Evolutionary conservation across 2,113 vertebrate species (phyloP).

Genomic region (Mugil cephalus): DNA sequence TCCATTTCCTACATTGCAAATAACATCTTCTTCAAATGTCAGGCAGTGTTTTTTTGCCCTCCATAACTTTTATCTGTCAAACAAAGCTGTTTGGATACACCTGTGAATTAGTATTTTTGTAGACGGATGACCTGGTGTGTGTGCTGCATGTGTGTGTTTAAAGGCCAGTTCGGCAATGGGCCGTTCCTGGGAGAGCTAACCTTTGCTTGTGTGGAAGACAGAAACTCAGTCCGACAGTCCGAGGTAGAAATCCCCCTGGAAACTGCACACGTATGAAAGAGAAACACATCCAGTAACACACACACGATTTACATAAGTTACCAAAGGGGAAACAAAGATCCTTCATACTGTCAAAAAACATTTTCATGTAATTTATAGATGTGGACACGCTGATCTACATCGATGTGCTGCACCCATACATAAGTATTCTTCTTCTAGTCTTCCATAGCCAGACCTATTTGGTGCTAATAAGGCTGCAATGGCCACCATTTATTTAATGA

Average conservation of each 20-base stretch:
- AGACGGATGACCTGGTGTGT: background rate
- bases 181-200: conserved; percentile 60
- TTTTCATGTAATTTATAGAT: too few species aligned
- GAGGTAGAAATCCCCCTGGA: conserved; percentile 42
- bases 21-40: conserved; percentile 48
- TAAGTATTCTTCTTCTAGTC: too few species aligned
- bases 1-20: conserved; percentile 16
- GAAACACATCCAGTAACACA: background rate
- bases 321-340: background rate
- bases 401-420: too few species aligned
- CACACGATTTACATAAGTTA: conserved; percentile 1
- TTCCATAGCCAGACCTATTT: too few species aligned
- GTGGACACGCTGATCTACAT: too few species aligned
- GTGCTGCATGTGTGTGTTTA: conserved; percentile 16
- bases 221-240: conserved; percentile 49
- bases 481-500: too few species aligned
- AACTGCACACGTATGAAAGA: background rate
- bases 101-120: conserved; percentile 23
- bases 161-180: conserved; percentile 53
- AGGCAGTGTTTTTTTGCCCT: conserved; percentile 25
- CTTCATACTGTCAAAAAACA: conserved; percentile 3
- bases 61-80: conserved; percentile 29
- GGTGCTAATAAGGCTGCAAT: too few species aligned
- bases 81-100: conserved; percentile 30
- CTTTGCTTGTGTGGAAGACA: conserved; percentile 60